Percentiles rank a stretch among this genome's conserved stretches.
Conservation (phyloP, 2,797 vertebrate genomes). For the Microcaecilia unicolor region DNA sequence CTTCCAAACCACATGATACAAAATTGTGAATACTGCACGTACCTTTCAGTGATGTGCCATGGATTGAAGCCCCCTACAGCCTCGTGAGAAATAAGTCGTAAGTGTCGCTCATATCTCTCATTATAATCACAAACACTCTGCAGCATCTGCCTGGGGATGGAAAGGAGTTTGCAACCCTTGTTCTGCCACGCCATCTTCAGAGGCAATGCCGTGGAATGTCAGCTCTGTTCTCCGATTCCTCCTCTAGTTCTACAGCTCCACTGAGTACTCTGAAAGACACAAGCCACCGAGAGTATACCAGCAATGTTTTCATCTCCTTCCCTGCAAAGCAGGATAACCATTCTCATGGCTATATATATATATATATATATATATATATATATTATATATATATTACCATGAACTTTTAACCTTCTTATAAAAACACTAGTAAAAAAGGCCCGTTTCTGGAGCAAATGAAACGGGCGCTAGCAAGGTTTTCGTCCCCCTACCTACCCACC, state of each 20-base stretch:
- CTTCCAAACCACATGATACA: too few species aligned
- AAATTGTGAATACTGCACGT: conserved; percentile 19
- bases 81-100: conserved; percentile 65
- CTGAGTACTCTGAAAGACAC: conserved; percentile 32
- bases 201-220: not conserved
- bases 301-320: not conserved
- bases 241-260: conserved; percentile 31
- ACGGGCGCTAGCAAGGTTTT: too few species aligned
- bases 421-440: too few species aligned
- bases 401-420: too few species aligned
- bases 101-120: conserved; percentile 58
- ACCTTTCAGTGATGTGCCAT: conserved; percentile 81
- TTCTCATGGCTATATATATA: too few species aligned
- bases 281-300: not conserved
- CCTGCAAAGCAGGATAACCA: too few species aligned
- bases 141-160: conserved; percentile 54
- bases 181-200: conserved; percentile 5
- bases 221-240: conserved; percentile 19
- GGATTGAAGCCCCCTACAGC: conserved; percentile 68
- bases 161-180: conserved; percentile 27
- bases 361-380: too few species aligned
- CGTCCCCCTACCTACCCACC: too few species aligned
- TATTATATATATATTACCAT: too few species aligned
- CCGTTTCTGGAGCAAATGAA: too few species aligned
- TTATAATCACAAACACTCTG: conserved; percentile 64